Base-by-base conservation (phyloP, 2,113 vertebrate species). In the Heterochromis multidens region DNA sequence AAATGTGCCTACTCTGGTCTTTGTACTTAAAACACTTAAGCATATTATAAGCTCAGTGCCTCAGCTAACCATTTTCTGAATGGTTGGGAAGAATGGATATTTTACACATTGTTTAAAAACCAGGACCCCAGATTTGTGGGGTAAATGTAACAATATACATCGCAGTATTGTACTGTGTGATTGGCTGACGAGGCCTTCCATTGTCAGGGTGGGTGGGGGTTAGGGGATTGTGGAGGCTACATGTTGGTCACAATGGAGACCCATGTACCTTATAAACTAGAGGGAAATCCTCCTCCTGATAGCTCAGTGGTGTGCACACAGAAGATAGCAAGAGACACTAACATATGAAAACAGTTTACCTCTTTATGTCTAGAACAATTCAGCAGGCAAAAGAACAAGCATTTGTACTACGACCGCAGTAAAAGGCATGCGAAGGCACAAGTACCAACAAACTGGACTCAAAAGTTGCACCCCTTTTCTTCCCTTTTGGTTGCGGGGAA, bases 301-400 rank as follows among this genome's bases (percentile, higher is more conserved):
- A 84, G 91, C 85, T 91, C 91, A 90, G 83, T 88, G 85, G 80
- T 80, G 89, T 84, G 83, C 86, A 94, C 86, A 93, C 35, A 88
- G 62, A 84, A 87, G 87, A 90, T 84, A 92, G 86, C 83, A 72
- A n/a, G 80, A 84, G 93, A 92, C 88, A 92, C 84, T 40, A 84
- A 91, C 88, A 40, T 88, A 92, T 95, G 90, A 91, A 89, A 91
- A 94, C 90, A 61, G 80, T 89, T 90, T 56, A 91, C 82, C 85
- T 90, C 82, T 93, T 80, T 58, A 89, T 85, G 85, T 91, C 81
- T 79, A 89, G 88, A 94, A 96, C 91, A 94, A 89, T 93, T 96
- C 95, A 96, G 94, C 89, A 95, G 93, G 94, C 91, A 95, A 96
- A 95, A 88, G 93, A 96, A 96, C 89, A 92, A 94, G 90, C 90